A percentile compares a stretch with the other conserved stretches of the same genome.
phyloP scores from a whole-genome alignment of 1,140 invertebrate genomes.

The Callitettix versicolor region DNA sequence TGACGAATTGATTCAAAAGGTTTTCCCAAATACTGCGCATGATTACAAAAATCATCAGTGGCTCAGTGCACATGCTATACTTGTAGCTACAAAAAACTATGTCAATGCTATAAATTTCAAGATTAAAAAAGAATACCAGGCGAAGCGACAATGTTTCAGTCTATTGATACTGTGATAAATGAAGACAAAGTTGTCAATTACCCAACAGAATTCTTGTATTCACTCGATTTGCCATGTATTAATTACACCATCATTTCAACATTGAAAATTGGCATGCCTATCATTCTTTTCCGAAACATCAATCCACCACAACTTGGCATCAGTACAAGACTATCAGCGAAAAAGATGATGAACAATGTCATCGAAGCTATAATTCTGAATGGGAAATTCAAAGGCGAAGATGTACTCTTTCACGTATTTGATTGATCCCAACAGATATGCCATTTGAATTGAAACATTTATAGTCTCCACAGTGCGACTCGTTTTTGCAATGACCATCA shows the following conservation, averaged over 20 bases:
- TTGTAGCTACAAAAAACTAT: slow-evolving; percentile 32
- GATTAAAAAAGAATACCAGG: slow-evolving; percentile 21
- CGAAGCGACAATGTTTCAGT: slow-evolving; percentile 25
- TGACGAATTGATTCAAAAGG: slow-evolving; percentile 30
- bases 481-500: slow-evolving; percentile 37
- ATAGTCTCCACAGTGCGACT: slow-evolving; percentile 31
- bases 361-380: slow-evolving; percentile 20
- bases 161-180: slow-evolving; percentile 29
- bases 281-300: slow-evolving; percentile 33
- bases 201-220: slow-evolving; percentile 31
- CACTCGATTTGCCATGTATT: slow-evolving; percentile 19
- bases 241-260: slow-evolving; percentile 20
- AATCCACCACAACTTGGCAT: slow-evolving; percentile 29
- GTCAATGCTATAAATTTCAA: slow-evolving; percentile 30
- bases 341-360: slow-evolving; percentile 27
- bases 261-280: slow-evolving; percentile 23
- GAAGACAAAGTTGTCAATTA: slow-evolving; percentile 29
- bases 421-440: slow-evolving; percentile 14
- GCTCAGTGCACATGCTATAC: slow-evolving; percentile 31
- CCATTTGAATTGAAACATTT: slow-evolving; percentile 17
- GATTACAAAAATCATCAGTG: slow-evolving; percentile 33
- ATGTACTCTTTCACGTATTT: slow-evolving; percentile 7
- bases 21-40: slow-evolving; percentile 29
- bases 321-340: slow-evolving; percentile 25
- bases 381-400: slow-evolving; percentile 14